Evolutionary conservation across 2,888 invertebrate species (phyloP), one percentile per base, ranked within the genome.

Genomic region (Luffia ferchaultella): DNA sequence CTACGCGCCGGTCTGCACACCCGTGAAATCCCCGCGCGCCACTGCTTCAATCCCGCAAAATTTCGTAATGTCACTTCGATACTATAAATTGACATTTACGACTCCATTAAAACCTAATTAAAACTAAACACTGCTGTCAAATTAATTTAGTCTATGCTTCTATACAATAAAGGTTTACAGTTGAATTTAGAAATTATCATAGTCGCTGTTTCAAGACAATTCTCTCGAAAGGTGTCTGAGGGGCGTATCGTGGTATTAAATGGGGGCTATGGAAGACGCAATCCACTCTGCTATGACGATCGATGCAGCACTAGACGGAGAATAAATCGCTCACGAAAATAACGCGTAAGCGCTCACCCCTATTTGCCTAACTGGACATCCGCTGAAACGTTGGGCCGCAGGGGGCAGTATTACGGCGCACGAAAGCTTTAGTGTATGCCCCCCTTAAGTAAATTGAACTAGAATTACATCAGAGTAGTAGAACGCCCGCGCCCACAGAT

Each of bases 171-270:
- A 7, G 12, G 12, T 30, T 7, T 30, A 30, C 30, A 12, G 3
- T 7, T 30, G 12, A 30, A 12, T 7, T 3, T 12, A 30, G 30
- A 30, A 30, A 30, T 30, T 7, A 12, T 3, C 30, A 12, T 65
- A 67, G 60, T 64, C 64, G 56, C 62, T 71, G 74, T 76, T 76
- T 78, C 83, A 70, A 70, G 73, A 80, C 83, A 83, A 83, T 83
- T 77, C 82, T 72, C 78, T 80, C 80, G 78, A 83, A 79, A 83
- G 83, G 80, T 79, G 78, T 80, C 77, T 70, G 3, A 16, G 18
- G 49, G 42, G 18, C 48, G 20, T 18, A 40, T 40, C n/a, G n/a
- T n/a, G n/a, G n/a, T n/a, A n/a, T 30, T 30, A 30, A 3, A 12
- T 12, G 40, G 45, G 18, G 40, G 20, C n/a, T n/a, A n/a, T 7